These are phyloP conservation scores for Emydocephalus ijimae DNA, from an alignment of 2,113 vertebrate genomes.

Conservation along the genomic window DNA sequence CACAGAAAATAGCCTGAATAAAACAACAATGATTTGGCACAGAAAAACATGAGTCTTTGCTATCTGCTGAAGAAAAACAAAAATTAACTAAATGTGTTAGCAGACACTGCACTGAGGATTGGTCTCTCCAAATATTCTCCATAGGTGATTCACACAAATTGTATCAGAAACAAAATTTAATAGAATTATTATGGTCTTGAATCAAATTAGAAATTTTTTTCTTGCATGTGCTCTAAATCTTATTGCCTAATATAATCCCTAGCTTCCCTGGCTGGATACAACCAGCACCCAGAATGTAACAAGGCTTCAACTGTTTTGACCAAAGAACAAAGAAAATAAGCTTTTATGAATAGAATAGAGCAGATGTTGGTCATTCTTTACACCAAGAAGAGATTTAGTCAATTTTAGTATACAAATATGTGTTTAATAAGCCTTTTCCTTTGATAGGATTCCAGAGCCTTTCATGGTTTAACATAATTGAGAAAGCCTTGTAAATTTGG, in stretches of 20 bases:
- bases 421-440: not conserved
- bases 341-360: not conserved
- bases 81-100: not conserved
- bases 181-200: conserved; percentile 14
- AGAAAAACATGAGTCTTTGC: not conserved
- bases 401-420: not conserved
- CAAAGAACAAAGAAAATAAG: not conserved
- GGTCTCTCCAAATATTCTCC: not conserved
- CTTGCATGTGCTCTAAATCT: not conserved
- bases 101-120: not conserved
- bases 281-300: not conserved
- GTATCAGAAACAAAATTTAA: conserved; percentile 5
- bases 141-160: not conserved
- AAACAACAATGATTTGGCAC: not conserved
- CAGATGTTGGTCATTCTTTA: not conserved
- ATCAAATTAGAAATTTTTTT: not conserved
- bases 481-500: not conserved
- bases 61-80: not conserved
- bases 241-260: not conserved
- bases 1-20: not conserved
- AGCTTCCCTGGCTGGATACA: not conserved
- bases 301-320: not conserved
- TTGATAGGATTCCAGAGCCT: not conserved
- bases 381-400: not conserved
- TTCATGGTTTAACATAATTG: not conserved